Conservation (phyloP, 1,140 invertebrate species). For the Littorina saxatilis region DNA sequence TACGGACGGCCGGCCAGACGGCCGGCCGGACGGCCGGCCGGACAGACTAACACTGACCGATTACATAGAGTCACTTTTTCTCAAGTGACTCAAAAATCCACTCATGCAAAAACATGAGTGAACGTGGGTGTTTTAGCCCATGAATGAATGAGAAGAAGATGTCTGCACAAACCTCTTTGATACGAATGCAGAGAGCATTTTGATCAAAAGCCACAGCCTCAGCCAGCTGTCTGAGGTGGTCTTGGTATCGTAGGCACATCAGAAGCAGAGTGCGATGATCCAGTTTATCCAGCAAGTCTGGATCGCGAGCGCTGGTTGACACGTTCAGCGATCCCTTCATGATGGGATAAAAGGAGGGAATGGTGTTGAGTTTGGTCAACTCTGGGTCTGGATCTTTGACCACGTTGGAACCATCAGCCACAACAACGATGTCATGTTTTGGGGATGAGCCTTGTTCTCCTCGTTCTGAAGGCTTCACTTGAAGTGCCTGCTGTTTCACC, state of each 20-base stretch:
- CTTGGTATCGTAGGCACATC: conserved; percentile 84
- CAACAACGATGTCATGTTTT: conserved; percentile 85
- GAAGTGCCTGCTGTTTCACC: conserved; percentile 80
- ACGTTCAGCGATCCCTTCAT: conserved; percentile 92
- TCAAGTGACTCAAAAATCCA: too few relatives aligned
- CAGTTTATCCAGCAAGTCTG: conserved; percentile 90
- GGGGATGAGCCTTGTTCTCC: conserved; percentile 59
- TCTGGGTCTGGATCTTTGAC: conserved; percentile 87
- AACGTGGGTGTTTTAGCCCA: too few relatives aligned
- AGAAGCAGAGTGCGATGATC: conserved; percentile 79
- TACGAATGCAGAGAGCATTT: conserved; percentile 82
- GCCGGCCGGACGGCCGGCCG: too few relatives aligned
- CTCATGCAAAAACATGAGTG: too few relatives aligned
- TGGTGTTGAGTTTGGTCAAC: conserved; percentile 84
- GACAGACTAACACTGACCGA: too few relatives aligned
- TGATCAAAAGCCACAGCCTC: conserved; percentile 85
- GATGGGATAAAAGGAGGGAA: conserved; percentile 94
- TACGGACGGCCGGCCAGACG: too few relatives aligned
- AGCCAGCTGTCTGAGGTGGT: conserved; percentile 84
- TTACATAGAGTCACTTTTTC: too few relatives aligned
- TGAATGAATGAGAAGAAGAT: too few relatives aligned
- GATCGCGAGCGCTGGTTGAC: conserved; percentile 86
- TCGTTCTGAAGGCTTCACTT: conserved; percentile 71
- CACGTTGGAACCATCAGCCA: conserved; percentile 83
- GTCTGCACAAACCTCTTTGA: conserved; percentile 85